Conservation (phyloP, 1,140 invertebrate genomes). For the Penaeus vannamei region DNA sequence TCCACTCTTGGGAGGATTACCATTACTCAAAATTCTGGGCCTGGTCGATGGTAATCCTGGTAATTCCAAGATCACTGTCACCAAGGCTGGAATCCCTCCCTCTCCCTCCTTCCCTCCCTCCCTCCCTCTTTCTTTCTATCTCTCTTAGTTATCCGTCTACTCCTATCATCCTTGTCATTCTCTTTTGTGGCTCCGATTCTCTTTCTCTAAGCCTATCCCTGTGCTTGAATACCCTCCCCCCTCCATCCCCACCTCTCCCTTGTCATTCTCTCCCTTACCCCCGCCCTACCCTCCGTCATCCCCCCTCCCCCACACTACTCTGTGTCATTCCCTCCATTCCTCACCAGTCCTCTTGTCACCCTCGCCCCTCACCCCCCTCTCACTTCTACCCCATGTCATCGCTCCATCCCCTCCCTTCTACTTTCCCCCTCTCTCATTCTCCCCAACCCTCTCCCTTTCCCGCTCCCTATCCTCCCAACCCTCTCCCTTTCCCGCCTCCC, state of each 20-base stretch:
- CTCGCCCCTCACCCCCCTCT: background rate
- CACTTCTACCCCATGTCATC: background rate
- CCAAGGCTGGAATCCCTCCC: no score
- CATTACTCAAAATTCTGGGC: no score
- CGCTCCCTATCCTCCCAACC: background rate
- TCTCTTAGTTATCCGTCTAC: background rate
- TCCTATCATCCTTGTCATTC: background rate
- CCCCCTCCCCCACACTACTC: background rate
- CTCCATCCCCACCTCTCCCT: background rate
- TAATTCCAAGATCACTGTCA: no score
- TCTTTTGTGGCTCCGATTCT: background rate
- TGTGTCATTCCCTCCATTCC: background rate
- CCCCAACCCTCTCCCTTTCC: background rate
- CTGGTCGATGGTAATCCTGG: no score
- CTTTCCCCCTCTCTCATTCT: background rate
- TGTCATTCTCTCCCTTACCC: background rate
- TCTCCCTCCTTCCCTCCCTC: background rate
- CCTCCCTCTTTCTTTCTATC: background rate
- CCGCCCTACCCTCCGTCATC: background rate
- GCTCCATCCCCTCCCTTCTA: background rate
- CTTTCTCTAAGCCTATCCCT: background rate
- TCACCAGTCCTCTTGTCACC: background rate
- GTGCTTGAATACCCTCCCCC: background rate
- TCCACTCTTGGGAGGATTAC: no score
- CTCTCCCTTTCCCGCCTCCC: conserved; percentile 18